Percentiles rank a stretch among this genome's conserved stretches.
Evolutionary conservation across 2,797 vertebrate species (phyloP).

Genomic region (Mycteria americana): DNA sequence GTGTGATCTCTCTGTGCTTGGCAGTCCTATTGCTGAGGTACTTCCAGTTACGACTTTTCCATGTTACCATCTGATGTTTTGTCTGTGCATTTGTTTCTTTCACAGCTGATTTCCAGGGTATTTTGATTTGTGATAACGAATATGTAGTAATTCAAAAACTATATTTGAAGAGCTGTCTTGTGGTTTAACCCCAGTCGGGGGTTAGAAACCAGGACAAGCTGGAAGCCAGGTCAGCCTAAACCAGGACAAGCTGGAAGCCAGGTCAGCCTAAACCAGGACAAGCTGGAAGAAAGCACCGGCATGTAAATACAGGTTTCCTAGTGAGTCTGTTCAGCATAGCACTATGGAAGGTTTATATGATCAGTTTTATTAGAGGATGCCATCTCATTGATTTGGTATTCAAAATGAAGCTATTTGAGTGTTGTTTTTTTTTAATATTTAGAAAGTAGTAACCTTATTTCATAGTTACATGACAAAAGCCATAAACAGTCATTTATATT

Average conservation of each 20-base stretch:
- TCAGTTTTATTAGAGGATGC: neutral
- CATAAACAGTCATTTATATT: neutral
- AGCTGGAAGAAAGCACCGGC: neutral
- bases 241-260: neutral
- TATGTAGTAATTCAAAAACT: neutral
- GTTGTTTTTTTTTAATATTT: neutral
- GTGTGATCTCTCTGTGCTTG: neutral
- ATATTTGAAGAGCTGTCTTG: neutral
- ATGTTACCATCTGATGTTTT: neutral
- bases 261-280: too few relatives aligned
- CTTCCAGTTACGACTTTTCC: neutral
- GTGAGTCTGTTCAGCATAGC: neutral
- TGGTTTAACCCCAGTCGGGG: too few relatives aligned
- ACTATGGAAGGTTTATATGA: neutral
- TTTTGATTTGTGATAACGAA: neutral
- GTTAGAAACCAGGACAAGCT: too few relatives aligned
- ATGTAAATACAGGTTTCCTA: neutral
- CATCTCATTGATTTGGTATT: neutral
- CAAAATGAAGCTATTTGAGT: neutral
- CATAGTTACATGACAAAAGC: neutral
- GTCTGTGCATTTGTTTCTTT: neutral
- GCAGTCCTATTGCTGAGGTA: neutral
- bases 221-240: too few relatives aligned
- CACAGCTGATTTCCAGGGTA: neutral
- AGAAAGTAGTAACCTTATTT: neutral